phyloP scores from a whole-genome alignment of 2,888 invertebrate genomes.

The Papilio protenor region DNA sequence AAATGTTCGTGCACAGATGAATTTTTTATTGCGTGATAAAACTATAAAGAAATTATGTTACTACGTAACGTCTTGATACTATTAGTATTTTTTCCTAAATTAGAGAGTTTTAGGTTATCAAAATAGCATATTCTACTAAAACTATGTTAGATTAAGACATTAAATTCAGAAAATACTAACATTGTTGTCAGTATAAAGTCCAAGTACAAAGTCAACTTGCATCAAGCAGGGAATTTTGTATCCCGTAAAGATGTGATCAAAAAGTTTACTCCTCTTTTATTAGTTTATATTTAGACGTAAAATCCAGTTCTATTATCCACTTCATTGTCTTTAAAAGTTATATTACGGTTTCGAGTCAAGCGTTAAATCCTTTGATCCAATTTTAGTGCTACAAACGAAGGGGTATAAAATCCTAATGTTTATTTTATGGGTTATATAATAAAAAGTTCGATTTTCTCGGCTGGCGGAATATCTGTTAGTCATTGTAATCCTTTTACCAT shows the following conservation, averaged over 20 bases:
- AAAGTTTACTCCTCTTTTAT: constrained; percentile 36
- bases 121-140: not conserved
- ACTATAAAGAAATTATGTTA: not conserved
- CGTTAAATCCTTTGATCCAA: constrained; percentile 44
- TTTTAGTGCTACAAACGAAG: constrained; percentile 49
- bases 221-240: not conserved
- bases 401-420: constrained; percentile 41
- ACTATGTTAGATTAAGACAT: not conserved
- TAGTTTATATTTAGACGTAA: constrained; percentile 43
- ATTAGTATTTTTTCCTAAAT: not conserved
- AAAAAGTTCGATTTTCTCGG: constrained; percentile 56
- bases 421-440: constrained; percentile 51
- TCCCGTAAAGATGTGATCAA: constrained; percentile 21
- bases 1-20: not conserved
- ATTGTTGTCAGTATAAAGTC: not conserved
- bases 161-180: not conserved
- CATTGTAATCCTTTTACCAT: constrained; percentile 82
- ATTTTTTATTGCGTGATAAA: not conserved
- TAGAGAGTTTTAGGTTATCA: not conserved
- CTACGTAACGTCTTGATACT: not conserved
- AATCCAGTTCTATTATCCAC: constrained; percentile 41
- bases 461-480: constrained; percentile 58
- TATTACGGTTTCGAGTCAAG: constrained; percentile 43
- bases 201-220: not conserved
- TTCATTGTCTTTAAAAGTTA: constrained; percentile 45